A percentile compares a stretch with the other conserved stretches of the same genome.
Evolutionary conservation across 2,888 invertebrate genomes (phyloP).

Genomic region (Leucania comma): DNA sequence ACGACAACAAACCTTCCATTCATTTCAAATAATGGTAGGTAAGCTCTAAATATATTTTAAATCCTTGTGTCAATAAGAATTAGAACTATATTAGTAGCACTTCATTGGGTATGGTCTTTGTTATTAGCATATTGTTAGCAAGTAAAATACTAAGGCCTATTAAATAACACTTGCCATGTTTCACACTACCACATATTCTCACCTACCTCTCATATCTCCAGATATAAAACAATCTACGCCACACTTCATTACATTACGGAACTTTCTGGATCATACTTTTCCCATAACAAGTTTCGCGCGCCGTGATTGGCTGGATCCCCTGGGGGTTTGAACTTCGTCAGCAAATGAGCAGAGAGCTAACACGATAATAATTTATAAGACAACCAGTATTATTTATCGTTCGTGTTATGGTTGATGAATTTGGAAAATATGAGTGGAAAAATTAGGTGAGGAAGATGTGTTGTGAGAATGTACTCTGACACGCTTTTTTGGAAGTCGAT

Average conservation of each 20-base stretch:
- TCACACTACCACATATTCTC: not conserved
- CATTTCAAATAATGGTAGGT: no score
- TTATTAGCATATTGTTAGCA: no score
- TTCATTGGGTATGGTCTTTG: no score
- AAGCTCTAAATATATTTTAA: no score
- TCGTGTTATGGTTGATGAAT: constrained; percentile 75
- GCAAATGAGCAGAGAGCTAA: constrained; percentile 90
- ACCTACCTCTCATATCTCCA: constrained; percentile 25
- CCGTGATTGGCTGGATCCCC: constrained; percentile 89
- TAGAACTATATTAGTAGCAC: no score
- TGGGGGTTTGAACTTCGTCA: constrained; percentile 88
- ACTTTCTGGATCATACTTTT: constrained; percentile 76
- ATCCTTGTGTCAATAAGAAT: no score
- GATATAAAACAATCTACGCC: constrained; percentile 65
- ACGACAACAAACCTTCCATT: no score
- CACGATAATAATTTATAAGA: constrained; percentile 90
- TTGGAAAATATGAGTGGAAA: constrained; percentile 50
- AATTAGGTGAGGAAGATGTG: constrained; percentile 36
- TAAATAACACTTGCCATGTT: not conserved
- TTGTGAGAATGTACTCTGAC: not conserved
- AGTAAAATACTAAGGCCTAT: not conserved
- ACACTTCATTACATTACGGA: constrained; percentile 68
- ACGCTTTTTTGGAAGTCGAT: not conserved
- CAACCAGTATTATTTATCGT: constrained; percentile 87
- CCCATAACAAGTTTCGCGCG: constrained; percentile 87